Percentiles rank a stretch among this genome's conserved stretches.
These are phyloP conservation scores for Protobothrops flavoviridis DNA, from an alignment of 2,113 vertebrate species.

Conservation along the genomic window DNA sequence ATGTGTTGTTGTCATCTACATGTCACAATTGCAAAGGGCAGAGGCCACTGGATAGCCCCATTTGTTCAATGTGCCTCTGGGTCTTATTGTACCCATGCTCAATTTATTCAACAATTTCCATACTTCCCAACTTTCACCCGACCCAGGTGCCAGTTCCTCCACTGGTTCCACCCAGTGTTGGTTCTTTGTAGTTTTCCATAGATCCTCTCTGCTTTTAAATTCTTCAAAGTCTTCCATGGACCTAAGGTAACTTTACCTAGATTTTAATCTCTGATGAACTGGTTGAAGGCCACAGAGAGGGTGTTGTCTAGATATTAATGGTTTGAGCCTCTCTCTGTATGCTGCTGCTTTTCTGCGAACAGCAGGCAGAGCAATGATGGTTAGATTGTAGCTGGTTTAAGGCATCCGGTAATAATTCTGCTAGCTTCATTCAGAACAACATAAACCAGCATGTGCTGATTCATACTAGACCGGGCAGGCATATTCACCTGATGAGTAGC, in stretches of 20 bases:
- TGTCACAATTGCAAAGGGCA: neutral
- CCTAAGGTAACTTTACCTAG: neutral
- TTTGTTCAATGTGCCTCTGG: neutral
- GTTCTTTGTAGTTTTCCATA: neutral
- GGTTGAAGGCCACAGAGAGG: neutral
- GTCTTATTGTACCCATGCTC: neutral
- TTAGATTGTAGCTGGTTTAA: neutral
- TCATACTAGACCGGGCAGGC: neutral
- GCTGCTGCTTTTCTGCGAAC: neutral
- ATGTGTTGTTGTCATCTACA: neutral
- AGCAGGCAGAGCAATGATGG: neutral
- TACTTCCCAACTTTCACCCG: neutral
- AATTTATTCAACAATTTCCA: neutral
- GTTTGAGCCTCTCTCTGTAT: neutral
- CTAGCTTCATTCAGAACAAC: neutral
- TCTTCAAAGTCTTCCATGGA: neutral
- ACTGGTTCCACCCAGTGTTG: neutral
- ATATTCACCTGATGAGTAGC: neutral
- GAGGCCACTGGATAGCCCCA: neutral
- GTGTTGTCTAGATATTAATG: neutral
- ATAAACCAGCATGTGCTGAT: neutral
- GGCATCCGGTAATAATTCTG: neutral
- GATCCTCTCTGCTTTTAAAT: neutral
- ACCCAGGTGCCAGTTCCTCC: neutral
- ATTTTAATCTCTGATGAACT: neutral